Evolutionary conservation across 2,888 invertebrate genomes (phyloP), one percentile per base, ranked within the genome.

Genomic region (Drosophila suboccidentalis): DNA sequence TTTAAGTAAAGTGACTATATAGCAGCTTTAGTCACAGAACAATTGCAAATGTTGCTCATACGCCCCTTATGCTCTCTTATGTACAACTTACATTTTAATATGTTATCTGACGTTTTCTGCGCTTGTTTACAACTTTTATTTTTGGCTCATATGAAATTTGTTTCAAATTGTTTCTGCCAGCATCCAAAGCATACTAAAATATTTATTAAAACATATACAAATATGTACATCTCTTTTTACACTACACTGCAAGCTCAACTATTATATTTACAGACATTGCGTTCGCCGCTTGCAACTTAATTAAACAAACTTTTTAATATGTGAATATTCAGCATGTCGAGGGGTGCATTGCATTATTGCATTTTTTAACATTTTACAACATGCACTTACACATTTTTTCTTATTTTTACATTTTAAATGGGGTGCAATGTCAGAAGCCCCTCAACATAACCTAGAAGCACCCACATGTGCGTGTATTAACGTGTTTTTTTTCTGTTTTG

Each of bases 121-220:
- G 65, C 82, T 84, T 75, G 86, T 69, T 81, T 66, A 49, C 79
- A 89, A 87, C 85, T 5, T 29, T 71, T n/a, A 19, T 82, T 80
- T 57, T 32, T 32, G 15, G 47, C 70, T 32, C 44, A 67, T 84
- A 87, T 82, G 62, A 88, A 88, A 81, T 66, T 66, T 80, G 81
- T 77, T 77, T 43, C 38, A 66, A 88, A 88, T 82, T 87, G 88
- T 85, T 83, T 69, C 19, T 49, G 32, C 6, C 44, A 39, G 62
- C 77, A 39, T 1, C 53, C 39, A 49, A 43, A 26, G 26, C 63
- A 50, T 55, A 66, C 65, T 88, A 70, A 87, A 83, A 75, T 89
- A 88, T 87, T 75, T 85, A 89, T 89, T 89, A 83, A 87, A 87
- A 75, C 53, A 59, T 38, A 26, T 43, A 55, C n/a, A 55, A 11